These are phyloP conservation scores for Cerastoderma edule DNA, from an alignment of 2,888 invertebrate genomes.

Conservation along the genomic window DNA sequence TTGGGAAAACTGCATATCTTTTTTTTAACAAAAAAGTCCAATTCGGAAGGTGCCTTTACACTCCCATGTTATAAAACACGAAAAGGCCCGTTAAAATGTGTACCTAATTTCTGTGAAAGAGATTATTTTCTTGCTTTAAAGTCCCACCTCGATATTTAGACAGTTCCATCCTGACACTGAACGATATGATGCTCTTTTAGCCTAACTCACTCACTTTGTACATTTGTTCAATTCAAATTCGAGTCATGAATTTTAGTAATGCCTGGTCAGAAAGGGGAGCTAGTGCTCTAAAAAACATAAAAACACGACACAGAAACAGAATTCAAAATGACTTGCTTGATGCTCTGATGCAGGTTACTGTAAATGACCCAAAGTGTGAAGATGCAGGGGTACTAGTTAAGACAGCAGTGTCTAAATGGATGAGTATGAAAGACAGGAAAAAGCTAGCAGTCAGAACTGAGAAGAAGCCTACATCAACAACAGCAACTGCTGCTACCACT, in stretches of 20 bases:
- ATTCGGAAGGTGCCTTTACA: too few species aligned
- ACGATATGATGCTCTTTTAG: too few species aligned
- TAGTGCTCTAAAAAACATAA: conserved; percentile 52
- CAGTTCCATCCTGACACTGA: too few species aligned
- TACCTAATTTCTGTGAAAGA: too few species aligned
- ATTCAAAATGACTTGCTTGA: conserved; percentile 17
- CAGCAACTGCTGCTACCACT: neutral
- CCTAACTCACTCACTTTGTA: too few species aligned
- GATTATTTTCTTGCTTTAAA: too few species aligned
- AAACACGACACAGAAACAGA: conserved; percentile 43
- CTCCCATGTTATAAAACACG: too few species aligned
- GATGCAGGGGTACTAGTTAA: neutral
- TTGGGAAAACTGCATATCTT: too few species aligned
- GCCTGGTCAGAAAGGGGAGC: conserved; percentile 62
- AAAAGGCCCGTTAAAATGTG: too few species aligned
- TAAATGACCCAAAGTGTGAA: conserved; percentile 17
- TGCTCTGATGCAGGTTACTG: conserved; percentile 5
- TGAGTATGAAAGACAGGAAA: neutral
- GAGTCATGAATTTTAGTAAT: conserved; percentile 49
- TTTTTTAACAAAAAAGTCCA: too few species aligned
- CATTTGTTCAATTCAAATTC: too few species aligned
- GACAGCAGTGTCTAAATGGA: neutral
- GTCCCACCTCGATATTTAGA: too few species aligned
- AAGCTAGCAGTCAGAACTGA: conserved; percentile 10
- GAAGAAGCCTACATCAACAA: neutral